Percentiles rank a stretch among this genome's conserved stretches.
Evolutionary conservation across 1,140 invertebrate species (phyloP).

Genomic region (Drosophila lacertosa): DNA sequence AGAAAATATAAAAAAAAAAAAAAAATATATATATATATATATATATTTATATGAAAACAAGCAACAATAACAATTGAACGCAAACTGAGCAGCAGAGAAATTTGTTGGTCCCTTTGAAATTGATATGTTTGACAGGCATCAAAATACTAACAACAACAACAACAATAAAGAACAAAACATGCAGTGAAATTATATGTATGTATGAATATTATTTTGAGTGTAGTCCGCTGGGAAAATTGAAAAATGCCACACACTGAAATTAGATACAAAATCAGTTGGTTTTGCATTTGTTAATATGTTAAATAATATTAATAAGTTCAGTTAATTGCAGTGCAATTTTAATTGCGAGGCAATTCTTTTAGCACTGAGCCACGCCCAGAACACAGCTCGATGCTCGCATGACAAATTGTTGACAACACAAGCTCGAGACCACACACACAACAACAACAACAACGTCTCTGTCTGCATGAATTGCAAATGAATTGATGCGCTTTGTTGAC

Average conservation of each 20-base stretch:
- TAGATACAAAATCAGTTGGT: background rate
- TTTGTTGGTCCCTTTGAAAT: slow-evolving; percentile 62
- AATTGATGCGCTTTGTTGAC: slow-evolving; percentile 81
- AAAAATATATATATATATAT: too few relatives aligned
- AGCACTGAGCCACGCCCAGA: slow-evolving; percentile 31
- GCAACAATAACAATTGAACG: slow-evolving; percentile 22
- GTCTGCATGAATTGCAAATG: slow-evolving; percentile 75
- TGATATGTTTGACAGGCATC: slow-evolving; percentile 77
- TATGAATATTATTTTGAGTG: too few relatives aligned
- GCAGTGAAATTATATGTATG: slow-evolving; percentile 41
- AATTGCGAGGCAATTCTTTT: too few relatives aligned
- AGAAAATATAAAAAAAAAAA: too few relatives aligned
- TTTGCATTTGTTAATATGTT: too few relatives aligned
- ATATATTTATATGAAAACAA: too few relatives aligned
- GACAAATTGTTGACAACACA: slow-evolving; percentile 47
- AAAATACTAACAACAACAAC: slow-evolving; percentile 17
- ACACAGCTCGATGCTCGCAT: slow-evolving; percentile 19
- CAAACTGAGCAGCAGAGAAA: slow-evolving; percentile 17
- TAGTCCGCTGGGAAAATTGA: slow-evolving; percentile 35
- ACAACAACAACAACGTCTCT: slow-evolving; percentile 29
- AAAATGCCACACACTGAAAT: slow-evolving; percentile 28
- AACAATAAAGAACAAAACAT: slow-evolving; percentile 24
- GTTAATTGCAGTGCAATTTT: too few relatives aligned
- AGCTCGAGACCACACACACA: slow-evolving; percentile 33
- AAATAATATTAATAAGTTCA: too few relatives aligned